Evolutionary conservation across 53 echinoderm and acorn worm genomes (phyloP).

Genomic region (Actinopyga echinites): DNA sequence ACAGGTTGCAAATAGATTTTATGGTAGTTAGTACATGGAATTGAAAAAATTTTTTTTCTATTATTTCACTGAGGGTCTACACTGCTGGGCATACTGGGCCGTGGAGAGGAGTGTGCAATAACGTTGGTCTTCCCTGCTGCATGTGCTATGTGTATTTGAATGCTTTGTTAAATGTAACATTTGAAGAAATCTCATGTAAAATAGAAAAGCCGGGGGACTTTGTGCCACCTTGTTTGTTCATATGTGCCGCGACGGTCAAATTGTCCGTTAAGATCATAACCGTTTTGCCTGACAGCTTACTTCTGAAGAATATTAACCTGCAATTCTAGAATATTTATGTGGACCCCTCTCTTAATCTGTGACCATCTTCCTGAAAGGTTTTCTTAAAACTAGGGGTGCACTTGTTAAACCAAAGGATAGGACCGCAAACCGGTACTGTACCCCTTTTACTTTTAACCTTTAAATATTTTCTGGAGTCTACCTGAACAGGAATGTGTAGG

Average conservation of each 20-base stretch:
- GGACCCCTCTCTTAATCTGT: too few species aligned
- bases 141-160: background rate
- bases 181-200: background rate
- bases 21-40: background rate
- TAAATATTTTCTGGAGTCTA: too few species aligned
- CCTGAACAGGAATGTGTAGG: too few species aligned
- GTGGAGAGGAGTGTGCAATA: constrained; percentile 23
- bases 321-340: too few species aligned
- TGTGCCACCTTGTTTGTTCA: background rate
- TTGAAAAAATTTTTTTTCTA: background rate
- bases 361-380: too few species aligned
- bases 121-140: constrained; percentile 24
- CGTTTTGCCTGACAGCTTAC: too few species aligned
- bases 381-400: too few species aligned
- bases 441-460: too few species aligned
- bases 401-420: too few species aligned
- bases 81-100: constrained; percentile 7
- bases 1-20: background rate
- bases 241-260: background rate
- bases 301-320: too few species aligned
- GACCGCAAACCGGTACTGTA: too few species aligned
- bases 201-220: background rate
- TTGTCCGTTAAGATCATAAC: too few species aligned
- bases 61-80: background rate
- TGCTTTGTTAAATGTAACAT: background rate